Base-by-base conservation (phyloP, 2,888 invertebrate genomes). In the Caprella mutica region DNA sequence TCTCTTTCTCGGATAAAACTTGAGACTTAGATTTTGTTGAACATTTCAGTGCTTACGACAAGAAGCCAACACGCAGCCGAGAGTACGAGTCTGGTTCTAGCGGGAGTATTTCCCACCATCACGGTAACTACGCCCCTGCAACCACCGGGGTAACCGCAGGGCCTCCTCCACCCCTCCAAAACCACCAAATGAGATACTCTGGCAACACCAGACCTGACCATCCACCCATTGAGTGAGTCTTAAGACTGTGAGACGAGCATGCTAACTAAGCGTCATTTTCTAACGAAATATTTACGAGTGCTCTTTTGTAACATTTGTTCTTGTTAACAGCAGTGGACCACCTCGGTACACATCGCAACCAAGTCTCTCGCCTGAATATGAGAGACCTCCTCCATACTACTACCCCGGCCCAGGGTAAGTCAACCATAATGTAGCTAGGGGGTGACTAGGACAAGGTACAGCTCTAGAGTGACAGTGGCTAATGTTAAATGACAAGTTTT, bases 381-480 rank as follows among this genome's bases (percentile, higher is more conserved):
- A 64, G 53, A 57, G 64, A 56, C 64, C 64, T 26, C 64, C 64
- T 26, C 64, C 64, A 21, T 64, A 64, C 50, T 64, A 64, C 60
- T 64, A 64, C 40, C 64, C 64, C 29, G 64, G 64, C 43, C 64
- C 64, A 40, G 64, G 64, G 64, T 64, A 55, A 64, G 64, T 60
- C 54, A 46, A 42, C n/a, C n/a, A n/a, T n/a, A n/a, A n/a, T n/a
- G n/a, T n/a, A n/a, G n/a, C n/a, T n/a, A n/a, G n/a, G n/a, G n/a
- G n/a, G n/a, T n/a, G n/a, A n/a, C n/a, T n/a, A n/a, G n/a, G n/a
- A n/a, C n/a, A n/a, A n/a, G n/a, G n/a, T n/a, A n/a, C n/a, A n/a
- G n/a, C n/a, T n/a, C n/a, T n/a, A n/a, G n/a, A n/a, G n/a, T n/a
- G n/a, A n/a, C n/a, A n/a, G n/a, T n/a, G n/a, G n/a, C n/a, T n/a